phyloP scores from a whole-genome alignment of 2,797 vertebrate genomes.

The Gymnoscopelus braueri region DNA sequence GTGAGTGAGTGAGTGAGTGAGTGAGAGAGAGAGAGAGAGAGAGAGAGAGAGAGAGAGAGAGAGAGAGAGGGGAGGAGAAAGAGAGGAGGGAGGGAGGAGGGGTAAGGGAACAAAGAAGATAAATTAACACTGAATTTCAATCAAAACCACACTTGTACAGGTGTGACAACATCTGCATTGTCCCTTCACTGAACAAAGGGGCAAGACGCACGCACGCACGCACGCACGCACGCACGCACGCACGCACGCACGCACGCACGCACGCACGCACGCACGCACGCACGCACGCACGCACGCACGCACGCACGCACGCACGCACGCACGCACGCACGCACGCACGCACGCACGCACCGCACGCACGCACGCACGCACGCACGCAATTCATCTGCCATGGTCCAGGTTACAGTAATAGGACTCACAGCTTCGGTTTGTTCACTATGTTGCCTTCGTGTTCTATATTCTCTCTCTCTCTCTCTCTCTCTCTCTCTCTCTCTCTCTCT shows the following conservation, averaged over 20 bases:
- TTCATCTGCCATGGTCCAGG: no score
- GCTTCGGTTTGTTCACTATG: no score
- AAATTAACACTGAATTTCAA: constrained; percentile 70
- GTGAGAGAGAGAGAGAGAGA: neutral
- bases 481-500: neutral
- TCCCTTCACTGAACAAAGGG: constrained; percentile 32
- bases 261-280: neutral
- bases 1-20: no score
- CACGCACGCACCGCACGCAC: neutral
- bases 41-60: neutral
- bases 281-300: neutral
- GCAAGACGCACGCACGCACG: neutral
- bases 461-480: neutral
- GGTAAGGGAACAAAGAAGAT: constrained; percentile 36
- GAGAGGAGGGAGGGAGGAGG: constrained; percentile 16
- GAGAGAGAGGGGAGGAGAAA: neutral
- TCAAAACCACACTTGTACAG: constrained; percentile 65
- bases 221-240: neutral
- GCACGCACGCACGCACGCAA: neutral
- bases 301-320: neutral
- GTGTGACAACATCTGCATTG: constrained; percentile 55
- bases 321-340: neutral
- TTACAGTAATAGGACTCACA: no score
- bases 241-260: neutral
- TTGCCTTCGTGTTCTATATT: no score